Base-by-base conservation (phyloP, 2,113 vertebrate species). In the Micronycteris hirsuta region DNA sequence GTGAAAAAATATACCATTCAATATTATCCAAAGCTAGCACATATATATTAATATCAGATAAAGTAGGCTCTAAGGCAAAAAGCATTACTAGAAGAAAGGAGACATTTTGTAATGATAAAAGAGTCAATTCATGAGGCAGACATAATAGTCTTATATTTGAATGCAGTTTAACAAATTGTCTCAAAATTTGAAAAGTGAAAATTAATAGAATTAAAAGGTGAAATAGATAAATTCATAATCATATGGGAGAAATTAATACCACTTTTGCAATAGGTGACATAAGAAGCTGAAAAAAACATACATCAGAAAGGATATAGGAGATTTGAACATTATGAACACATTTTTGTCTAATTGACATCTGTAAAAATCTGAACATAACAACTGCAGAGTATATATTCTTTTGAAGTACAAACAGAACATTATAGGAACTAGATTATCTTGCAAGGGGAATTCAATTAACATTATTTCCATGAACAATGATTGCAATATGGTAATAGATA, bases 401-500 rank as follows among this genome's bases (percentile, higher is more conserved):
- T 68, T 86, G 58, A 89, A 61, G 28, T 78, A 86, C 22, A 52
- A 90, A 43, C 36, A 73, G 41, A 77, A 78, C 52, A 77, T 91
- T 77, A 58, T 52, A 45, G 20, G 5, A 89, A 45, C 20, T 77
- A 86, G 22, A 77, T 71, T 85, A 86, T 86, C 16, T 93, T 65
- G 6, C 33, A 43, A 93, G 28, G 43, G n/a, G 45, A 93, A 91
- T 76, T 93, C 56, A 95, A 52, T 92, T 13, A 88, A 49, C 73
- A 86, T 83, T 83, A 78, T 68, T 94, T 86, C 85, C 88, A 63
- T 86, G 38, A 89, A 71, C 7, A 91, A 45, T 71, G 28, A 89
- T 36, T 78, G 3, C 47, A 82, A 68, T 95, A 74, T 45, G 24
- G n/a, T 81, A 58, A 76, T n/a, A 81, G 41, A 67, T 47, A 89